Evolutionary conservation across 2,797 vertebrate species (phyloP), one percentile per base, ranked within the genome.

Genomic region (Paguma larvata): DNA sequence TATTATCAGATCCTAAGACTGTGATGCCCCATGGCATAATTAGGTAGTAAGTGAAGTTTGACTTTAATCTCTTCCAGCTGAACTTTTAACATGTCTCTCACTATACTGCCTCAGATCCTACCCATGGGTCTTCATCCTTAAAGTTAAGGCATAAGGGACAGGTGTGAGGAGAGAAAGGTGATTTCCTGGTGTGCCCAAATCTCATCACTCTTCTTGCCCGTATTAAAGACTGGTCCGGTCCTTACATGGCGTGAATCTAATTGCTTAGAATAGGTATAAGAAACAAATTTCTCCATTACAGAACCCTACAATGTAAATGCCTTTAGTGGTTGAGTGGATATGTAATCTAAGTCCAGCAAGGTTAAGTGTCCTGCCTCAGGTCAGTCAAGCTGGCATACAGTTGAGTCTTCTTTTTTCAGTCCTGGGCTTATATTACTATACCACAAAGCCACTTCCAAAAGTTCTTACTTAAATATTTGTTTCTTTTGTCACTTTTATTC

Each of bases 11-110:
- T 94, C 3, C 59, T 56, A 23, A 70, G 27, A n/a, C 21, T 21
- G 4, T 48, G 23, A 34, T 68, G 19, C 27, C 21, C 8, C 27
- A n/a, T 85, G 59, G 38, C 10, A 82, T 85, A 97, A 77, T 72
- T 80, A 46, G 38, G 46, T 93, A 46, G 16, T 80, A 85, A 95
- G 67, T 77, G 15, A 85, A 82, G 7, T 94, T 85, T 90, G 44
- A 73, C 32, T 82, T 27, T 53, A 44, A 34, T 96, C 10, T 6
- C 30, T 73, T 89, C 46, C 13, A 80, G 32, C 1, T 93, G 53
- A 85, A 68, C 8, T 53, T 77, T 93, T 34, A 93, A 72, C 62
- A 68, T 9, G 30, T 83, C 11, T 46, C 4, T 27, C 6, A 34
- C 65, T 85, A 63, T 32, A 48, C 18, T 23, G 16, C 44, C 59